phyloP scores from a whole-genome alignment of 2,888 invertebrate genomes.

The Campoletis raptor region DNA sequence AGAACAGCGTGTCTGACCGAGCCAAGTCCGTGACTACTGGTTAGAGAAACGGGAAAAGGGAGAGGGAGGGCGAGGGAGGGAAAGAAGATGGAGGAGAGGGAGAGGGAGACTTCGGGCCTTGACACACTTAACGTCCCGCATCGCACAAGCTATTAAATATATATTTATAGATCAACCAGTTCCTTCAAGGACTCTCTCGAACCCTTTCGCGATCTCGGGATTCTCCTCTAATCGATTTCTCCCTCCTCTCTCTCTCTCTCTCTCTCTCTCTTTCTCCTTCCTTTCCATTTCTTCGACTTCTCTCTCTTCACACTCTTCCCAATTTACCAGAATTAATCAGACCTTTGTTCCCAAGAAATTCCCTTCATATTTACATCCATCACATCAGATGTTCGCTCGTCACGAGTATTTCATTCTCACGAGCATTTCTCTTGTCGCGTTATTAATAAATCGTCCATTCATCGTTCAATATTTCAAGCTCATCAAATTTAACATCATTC shows the following conservation, averaged over 20 bases:
- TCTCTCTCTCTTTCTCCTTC: not conserved
- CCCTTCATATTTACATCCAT: not conserved
- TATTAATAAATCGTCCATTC: not conserved
- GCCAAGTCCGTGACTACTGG: conserved; percentile 63
- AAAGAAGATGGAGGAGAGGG: not conserved
- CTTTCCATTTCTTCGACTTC: not conserved
- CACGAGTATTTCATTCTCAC: conserved; percentile 20
- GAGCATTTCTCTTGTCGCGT: not conserved
- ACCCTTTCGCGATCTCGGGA: conserved; percentile 66
- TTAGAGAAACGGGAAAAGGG: not conserved
- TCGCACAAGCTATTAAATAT: conserved; percentile 65
- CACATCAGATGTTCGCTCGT: not conserved
- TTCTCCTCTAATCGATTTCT: conserved; percentile 56
- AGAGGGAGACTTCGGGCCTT: conserved; percentile 64
- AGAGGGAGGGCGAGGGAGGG: conserved; percentile 26
- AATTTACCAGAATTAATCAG: conserved; percentile 27
- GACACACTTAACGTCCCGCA: conserved; percentile 69
- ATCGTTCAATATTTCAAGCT: not conserved
- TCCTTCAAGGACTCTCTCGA: conserved; percentile 67
- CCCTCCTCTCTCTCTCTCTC: not conserved
- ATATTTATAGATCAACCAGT: conserved; percentile 70
- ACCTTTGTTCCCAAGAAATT: conserved; percentile 32
- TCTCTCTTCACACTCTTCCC: conserved; percentile 1
- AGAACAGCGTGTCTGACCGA: conserved; percentile 63
- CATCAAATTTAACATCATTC: no score